Conservation (phyloP, 64 coral and sea anemone genomes). For the Actinia tenebrosa region DNA sequence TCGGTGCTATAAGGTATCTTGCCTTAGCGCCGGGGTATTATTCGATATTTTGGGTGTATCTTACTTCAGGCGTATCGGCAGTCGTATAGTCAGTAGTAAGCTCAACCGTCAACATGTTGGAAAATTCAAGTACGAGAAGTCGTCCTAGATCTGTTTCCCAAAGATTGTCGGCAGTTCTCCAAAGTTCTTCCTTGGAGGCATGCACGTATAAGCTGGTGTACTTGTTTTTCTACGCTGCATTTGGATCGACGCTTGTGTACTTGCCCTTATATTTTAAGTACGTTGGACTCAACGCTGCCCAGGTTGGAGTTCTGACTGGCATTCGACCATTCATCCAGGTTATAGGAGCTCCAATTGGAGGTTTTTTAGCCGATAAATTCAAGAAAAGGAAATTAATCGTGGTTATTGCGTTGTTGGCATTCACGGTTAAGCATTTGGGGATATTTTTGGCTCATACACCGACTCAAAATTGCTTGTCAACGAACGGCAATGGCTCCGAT, state of each 20-base stretch:
- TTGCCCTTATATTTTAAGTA: constrained; percentile 55
- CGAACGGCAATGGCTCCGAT: not conserved
- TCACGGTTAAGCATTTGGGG: constrained; percentile 26
- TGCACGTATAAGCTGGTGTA: constrained; percentile 38
- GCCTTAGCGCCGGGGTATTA: too few species aligned
- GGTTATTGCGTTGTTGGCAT: not conserved
- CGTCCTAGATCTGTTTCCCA: not conserved
- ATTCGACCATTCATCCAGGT: constrained; percentile 43
- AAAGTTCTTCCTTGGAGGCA: not conserved
- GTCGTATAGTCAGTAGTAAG: not conserved
- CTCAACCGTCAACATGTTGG: not conserved
- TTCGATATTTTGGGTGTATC: too few species aligned
- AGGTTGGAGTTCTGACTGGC: constrained; percentile 41
- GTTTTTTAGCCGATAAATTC: constrained; percentile 46
- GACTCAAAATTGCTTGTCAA: not conserved
- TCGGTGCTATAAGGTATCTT: too few species aligned
- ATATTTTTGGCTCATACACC: not conserved
- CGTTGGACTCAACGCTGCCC: constrained; percentile 30
- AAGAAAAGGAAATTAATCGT: constrained; percentile 31
- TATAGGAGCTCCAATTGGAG: constrained; percentile 37
- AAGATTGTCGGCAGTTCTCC: not conserved
- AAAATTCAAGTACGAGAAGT: not conserved
- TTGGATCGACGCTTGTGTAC: constrained; percentile 9
- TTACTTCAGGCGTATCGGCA: not conserved
- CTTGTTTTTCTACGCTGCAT: constrained; percentile 30